Evolutionary conservation across 2,888 invertebrate species (phyloP), one percentile per base, ranked within the genome.

Genomic region (Pomacea canaliculata): DNA sequence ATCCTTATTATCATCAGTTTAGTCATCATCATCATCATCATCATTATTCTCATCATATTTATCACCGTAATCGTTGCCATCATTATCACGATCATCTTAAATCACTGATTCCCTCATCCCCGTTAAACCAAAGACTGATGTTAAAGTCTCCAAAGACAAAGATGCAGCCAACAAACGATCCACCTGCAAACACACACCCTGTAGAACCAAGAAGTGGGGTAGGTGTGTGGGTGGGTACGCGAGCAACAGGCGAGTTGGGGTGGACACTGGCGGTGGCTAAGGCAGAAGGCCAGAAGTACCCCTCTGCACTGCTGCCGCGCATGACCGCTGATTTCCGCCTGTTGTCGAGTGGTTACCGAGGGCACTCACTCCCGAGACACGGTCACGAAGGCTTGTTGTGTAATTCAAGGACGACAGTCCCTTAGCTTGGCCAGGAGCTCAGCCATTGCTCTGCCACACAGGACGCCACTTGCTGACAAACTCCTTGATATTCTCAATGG

Each of bases 391-490:
- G 51, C 16, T 56, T 56, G 51, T 23, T 56, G 37, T 68, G 37
- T 19, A 37, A 46, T 19, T 68, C 68, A 68, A 37, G 27, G 63
- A 63, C 63, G 10, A 63, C 16, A 2, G 65, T 51, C 73, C 73
- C 80, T 79, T 79, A 79, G 76, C 78, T 83, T 81, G 75, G 79
- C 70, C 71, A 59, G 60, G 9, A 51, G 49, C 71, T 93, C 93
- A 94, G 90, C 94, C 93, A 84, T 93, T 93, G 85, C 93, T 93
- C 86, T 94, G 94, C 78, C 93, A 92, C 49, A 94, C 93, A 84
- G 94, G 94, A 90, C 96, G 96, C 95, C 96, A 97, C 91, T 95
- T 96, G 70, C 93, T 92, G 92, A 95, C 95, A 92, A 97, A 97
- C 83, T 94, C 94, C 84, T 94, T 94, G 84, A 97, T 95, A 87